Evolutionary conservation across 2,113 vertebrate species (phyloP).

Genomic region (Sebastes schlegelii): DNA sequence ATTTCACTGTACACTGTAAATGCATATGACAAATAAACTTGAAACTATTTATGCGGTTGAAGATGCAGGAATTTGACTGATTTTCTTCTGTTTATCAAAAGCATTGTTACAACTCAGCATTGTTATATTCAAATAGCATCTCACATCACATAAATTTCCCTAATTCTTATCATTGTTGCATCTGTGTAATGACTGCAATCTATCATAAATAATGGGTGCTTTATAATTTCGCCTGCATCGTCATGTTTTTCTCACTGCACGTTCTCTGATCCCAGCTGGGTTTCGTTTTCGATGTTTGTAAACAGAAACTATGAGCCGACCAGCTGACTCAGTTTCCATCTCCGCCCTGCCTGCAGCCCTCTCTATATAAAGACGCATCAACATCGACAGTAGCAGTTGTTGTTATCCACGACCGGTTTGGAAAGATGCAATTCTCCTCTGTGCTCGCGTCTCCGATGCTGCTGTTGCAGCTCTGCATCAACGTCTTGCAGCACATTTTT

Average conservation of each 20-base stretch:
- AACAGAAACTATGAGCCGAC: constrained; percentile 52
- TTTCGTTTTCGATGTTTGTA: constrained; percentile 62
- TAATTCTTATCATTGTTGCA: too few relatives aligned
- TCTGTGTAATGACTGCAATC: not conserved
- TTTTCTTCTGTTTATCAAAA: not conserved
- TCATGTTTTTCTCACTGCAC: not conserved
- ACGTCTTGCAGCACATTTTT: constrained; percentile 45
- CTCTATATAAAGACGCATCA: constrained; percentile 17
- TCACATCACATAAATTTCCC: not conserved
- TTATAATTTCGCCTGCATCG: too few relatives aligned
- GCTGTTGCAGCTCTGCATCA: constrained; percentile 68
- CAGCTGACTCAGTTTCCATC: not conserved
- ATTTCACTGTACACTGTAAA: too few relatives aligned
- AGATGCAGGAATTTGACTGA: not conserved
- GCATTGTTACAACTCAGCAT: not conserved
- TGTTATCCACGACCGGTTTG: fast-evolving
- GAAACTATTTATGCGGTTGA: too few relatives aligned
- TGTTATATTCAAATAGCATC: not conserved
- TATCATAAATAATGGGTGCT: not conserved
- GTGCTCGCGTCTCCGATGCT: constrained; percentile 24
- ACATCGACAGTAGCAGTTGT: fast-evolving
- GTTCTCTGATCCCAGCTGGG: not conserved
- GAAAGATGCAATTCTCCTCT: constrained; percentile 57
- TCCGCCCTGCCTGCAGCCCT: not conserved
- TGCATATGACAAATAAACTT: too few relatives aligned